These are phyloP conservation scores for Stratiomys singularior DNA, from an alignment of 2,888 invertebrate species.

Conservation along the genomic window DNA sequence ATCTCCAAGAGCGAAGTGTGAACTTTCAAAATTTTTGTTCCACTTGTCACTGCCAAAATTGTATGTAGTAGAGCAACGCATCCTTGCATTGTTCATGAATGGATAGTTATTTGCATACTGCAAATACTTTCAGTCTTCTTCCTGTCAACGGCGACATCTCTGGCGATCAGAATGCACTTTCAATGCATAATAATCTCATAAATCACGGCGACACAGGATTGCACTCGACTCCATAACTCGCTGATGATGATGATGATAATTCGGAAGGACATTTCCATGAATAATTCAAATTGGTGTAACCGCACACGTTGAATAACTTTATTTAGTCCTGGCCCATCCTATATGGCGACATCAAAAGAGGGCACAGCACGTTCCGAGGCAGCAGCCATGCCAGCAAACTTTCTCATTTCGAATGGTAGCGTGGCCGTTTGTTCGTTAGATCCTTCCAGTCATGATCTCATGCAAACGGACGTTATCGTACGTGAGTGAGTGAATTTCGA, in stretches of 20 bases:
- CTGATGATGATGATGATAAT: slow-evolving; percentile 21
- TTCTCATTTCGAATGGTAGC: slow-evolving; percentile 5
- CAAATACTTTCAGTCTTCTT: background rate
- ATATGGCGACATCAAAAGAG: background rate
- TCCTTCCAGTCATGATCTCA: slow-evolving; percentile 2
- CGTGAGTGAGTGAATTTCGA: background rate
- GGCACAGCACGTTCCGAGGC: background rate
- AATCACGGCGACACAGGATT: background rate
- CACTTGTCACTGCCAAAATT: too few species aligned
- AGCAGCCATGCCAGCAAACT: slow-evolving; percentile 4
- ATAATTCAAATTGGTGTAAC: slow-evolving; percentile 37
- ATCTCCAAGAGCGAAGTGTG: too few species aligned
- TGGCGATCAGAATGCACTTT: slow-evolving; percentile 14
- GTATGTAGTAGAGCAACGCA: too few species aligned
- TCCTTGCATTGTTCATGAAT: background rate
- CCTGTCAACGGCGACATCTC: background rate
- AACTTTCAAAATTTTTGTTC: too few species aligned
- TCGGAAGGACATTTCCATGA: slow-evolving; percentile 35
- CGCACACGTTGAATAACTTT: slow-evolving; percentile 2
- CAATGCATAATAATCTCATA: slow-evolving; percentile 35
- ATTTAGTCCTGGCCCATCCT: background rate
- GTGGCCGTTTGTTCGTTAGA: background rate
- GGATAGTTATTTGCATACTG: background rate
- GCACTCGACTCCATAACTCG: background rate
- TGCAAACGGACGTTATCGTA: background rate